Percentiles rank a stretch among this genome's conserved stretches.
phyloP scores from a whole-genome alignment of 2,113 vertebrate species.

The Tichodroma muraria region DNA sequence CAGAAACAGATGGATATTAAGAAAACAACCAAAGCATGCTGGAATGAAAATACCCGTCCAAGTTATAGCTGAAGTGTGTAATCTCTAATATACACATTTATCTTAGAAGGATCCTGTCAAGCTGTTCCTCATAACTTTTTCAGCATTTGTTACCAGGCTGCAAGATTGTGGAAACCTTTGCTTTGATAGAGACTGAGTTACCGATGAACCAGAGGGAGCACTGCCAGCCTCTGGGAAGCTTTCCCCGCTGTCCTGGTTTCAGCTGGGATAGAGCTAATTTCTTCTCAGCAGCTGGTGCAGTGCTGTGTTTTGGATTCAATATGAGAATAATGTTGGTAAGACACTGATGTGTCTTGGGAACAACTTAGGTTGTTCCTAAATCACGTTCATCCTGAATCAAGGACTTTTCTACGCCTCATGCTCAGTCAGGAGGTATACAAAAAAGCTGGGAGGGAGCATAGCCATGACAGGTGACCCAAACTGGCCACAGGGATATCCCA shows the following conservation, averaged over 20 bases:
- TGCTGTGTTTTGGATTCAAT: neutral
- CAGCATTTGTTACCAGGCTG: neutral
- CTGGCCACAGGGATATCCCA: neutral
- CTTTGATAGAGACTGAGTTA: neutral
- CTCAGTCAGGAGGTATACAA: neutral
- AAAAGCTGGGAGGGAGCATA: neutral
- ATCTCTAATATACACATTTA: constrained; percentile 11
- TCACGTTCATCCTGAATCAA: neutral
- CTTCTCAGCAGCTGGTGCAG: neutral
- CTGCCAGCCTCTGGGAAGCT: neutral
- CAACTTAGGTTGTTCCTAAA: neutral
- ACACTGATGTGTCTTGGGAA: neutral
- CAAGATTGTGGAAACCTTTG: neutral
- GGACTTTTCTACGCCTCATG: neutral
- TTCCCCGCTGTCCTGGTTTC: neutral
- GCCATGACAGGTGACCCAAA: neutral
- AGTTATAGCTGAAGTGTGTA: neutral
- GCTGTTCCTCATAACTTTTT: constrained; percentile 13
- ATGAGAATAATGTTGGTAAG: neutral
- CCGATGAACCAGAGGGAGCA: neutral
- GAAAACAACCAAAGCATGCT: constrained; percentile 14
- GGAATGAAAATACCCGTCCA: neutral
- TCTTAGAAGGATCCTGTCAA: constrained; percentile 22
- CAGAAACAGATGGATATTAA: constrained; percentile 41
- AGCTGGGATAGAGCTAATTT: neutral